Evolutionary conservation across 2,888 invertebrate species (phyloP).

Genomic region (Ariolimax columbianus): DNA sequence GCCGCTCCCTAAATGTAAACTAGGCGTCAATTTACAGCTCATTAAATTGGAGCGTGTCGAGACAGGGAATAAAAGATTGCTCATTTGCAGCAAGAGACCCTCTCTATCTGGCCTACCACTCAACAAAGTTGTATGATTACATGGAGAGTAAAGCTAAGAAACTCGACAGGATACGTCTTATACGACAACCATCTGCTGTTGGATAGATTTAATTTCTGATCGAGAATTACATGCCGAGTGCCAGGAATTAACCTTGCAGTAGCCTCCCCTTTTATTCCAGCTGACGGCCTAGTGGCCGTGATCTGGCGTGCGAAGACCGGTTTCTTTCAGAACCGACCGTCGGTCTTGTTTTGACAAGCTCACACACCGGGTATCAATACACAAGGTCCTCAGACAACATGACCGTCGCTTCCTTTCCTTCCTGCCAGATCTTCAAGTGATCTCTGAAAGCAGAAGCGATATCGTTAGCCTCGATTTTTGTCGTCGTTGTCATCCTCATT

Average conservation of each 20-base stretch:
- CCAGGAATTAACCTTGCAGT: slow-evolving; percentile 26
- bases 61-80: too few relatives aligned
- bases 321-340: slow-evolving; percentile 11
- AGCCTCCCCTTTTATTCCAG: slow-evolving; percentile 6
- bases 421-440: slow-evolving; percentile 3
- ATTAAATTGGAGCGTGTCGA: too few relatives aligned
- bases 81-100: too few relatives aligned
- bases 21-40: too few relatives aligned
- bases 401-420: slow-evolving; percentile 16
- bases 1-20: too few relatives aligned
- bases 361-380: slow-evolving; percentile 9
- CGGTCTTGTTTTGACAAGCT: slow-evolving; percentile 39
- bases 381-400: neutral
- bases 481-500: slow-evolving; percentile 11
- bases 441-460: slow-evolving; percentile 2
- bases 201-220: slow-evolving; percentile 12
- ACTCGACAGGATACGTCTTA: neutral
- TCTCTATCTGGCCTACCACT: too few relatives aligned
- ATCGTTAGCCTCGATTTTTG: slow-evolving; percentile 23
- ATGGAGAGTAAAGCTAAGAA: neutral
- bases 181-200: neutral
- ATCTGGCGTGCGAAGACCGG: slow-evolving; percentile 24
- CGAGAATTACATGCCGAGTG: neutral
- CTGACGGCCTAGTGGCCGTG: neutral
- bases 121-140: too few relatives aligned